Percentiles rank a stretch among this genome's conserved stretches.
Evolutionary conservation across 2,888 invertebrate species (phyloP).

Genomic region (Acanthosepion lycidas): DNA sequence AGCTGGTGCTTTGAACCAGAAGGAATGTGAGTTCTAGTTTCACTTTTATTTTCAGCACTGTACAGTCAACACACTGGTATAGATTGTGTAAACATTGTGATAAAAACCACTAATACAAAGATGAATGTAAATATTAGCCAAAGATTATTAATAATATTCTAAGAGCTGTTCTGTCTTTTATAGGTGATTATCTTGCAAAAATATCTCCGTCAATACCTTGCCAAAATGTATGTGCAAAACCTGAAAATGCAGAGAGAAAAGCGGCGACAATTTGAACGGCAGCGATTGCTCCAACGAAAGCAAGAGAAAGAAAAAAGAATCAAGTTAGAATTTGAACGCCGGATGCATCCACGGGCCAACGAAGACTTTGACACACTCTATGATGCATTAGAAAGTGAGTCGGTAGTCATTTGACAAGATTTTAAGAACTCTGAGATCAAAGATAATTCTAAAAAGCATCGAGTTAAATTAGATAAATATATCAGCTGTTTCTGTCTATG

Average conservation of each 20-base stretch:
- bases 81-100: too few relatives aligned
- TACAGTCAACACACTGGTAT: too few relatives aligned
- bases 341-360: constrained; percentile 75
- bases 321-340: constrained; percentile 72
- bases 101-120: too few relatives aligned
- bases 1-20: too few relatives aligned
- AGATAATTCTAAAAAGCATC: too few relatives aligned
- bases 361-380: constrained; percentile 75
- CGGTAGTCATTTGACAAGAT: too few relatives aligned
- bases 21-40: too few relatives aligned
- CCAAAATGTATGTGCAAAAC: constrained; percentile 71
- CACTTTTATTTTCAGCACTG: too few relatives aligned
- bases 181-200: constrained; percentile 74
- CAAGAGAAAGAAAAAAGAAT: constrained; percentile 74
- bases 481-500: too few relatives aligned
- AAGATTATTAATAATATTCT: too few relatives aligned
- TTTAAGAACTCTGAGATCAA: background rate
- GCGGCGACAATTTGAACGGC: constrained; percentile 72
- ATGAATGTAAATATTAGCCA: too few relatives aligned
- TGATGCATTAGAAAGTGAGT: constrained; percentile 74
- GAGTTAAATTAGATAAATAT: too few relatives aligned
- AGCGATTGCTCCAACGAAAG: constrained; percentile 70
- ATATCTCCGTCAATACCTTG: constrained; percentile 75
- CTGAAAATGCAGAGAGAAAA: constrained; percentile 69
- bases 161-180: constrained; percentile 41